Conservation (phyloP, 2,888 invertebrate species). For the Drosophila mettleri region DNA sequence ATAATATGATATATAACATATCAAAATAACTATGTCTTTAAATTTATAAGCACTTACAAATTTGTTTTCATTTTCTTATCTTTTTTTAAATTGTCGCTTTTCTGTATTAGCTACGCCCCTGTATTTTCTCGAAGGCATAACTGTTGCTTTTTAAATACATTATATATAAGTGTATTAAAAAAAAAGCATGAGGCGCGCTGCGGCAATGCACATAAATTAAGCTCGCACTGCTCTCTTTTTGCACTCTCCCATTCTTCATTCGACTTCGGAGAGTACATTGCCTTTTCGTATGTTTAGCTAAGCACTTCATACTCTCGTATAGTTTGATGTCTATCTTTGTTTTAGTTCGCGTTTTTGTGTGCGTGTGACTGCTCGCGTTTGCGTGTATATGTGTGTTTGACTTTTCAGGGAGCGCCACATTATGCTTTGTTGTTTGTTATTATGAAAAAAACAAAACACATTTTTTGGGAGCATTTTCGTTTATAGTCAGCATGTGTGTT, state of each 20-base stretch:
- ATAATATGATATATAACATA: neutral
- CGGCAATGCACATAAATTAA: slow-evolving; percentile 43
- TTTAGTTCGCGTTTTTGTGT: slow-evolving; percentile 10
- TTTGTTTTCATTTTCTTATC: too few relatives aligned
- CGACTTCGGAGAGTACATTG: slow-evolving; percentile 56
- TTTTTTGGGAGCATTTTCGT: slow-evolving; percentile 43
- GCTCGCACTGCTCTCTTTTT: slow-evolving; percentile 18
- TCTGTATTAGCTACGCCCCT: slow-evolving; percentile 19
- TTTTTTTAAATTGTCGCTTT: too few relatives aligned
- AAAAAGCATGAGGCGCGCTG: slow-evolving; percentile 43
- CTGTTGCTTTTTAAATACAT: slow-evolving; percentile 59
- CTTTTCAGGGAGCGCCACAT: slow-evolving; percentile 47
- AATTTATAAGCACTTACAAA: neutral
- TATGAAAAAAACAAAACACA: slow-evolving; percentile 36
- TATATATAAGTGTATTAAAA: slow-evolving; percentile 54
- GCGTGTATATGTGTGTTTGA: slow-evolving; percentile 8
- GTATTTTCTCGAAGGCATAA: slow-evolving; percentile 39
- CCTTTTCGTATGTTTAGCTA: slow-evolving; percentile 35
- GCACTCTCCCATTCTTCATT: slow-evolving; percentile 24
- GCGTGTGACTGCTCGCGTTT: slow-evolving; percentile 1
- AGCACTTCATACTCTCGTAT: slow-evolving; percentile 25
- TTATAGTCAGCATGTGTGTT: slow-evolving; percentile 2
- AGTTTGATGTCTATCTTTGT: slow-evolving; percentile 38
- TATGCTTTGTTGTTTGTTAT: slow-evolving; percentile 50
- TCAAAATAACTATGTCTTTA: too few relatives aligned